These are phyloP conservation scores for Ctenochaetus hawaiiensis DNA, from an alignment of 2,797 vertebrate genomes.

Conservation along the genomic window DNA sequence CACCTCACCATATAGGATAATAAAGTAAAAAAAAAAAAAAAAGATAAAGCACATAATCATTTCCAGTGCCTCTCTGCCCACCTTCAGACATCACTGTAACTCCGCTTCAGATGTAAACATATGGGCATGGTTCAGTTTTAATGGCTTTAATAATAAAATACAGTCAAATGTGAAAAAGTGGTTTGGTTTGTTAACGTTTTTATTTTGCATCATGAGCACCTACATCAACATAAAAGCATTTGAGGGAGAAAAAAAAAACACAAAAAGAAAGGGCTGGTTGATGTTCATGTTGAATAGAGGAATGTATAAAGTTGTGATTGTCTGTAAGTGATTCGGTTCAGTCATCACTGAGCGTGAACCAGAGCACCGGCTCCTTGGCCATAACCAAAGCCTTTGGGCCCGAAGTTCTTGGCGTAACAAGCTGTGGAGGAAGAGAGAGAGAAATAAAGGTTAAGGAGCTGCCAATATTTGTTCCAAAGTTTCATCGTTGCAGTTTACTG, in stretches of 20 bases:
- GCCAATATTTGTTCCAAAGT: neutral
- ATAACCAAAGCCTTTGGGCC: slow-evolving; percentile 96
- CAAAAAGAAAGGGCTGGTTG: neutral
- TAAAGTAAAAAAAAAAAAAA: slow-evolving; percentile 34
- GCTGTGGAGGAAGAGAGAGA: slow-evolving; percentile 77
- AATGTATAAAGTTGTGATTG: slow-evolving; percentile 16
- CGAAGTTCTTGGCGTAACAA: slow-evolving; percentile 97
- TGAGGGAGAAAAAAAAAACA: neutral
- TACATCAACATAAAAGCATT: slow-evolving; percentile 1
- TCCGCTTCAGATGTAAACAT: slow-evolving; percentile 86
- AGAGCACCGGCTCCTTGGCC: slow-evolving; percentile 96
- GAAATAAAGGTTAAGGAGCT: neutral
- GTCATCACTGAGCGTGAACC: slow-evolving; percentile 90
- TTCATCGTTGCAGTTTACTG: too few species aligned
- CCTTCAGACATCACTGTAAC: slow-evolving; percentile 83
- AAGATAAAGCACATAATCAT: slow-evolving; percentile 83
- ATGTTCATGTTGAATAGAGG: neutral
- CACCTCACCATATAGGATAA: slow-evolving; percentile 59
- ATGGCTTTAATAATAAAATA: slow-evolving; percentile 89
- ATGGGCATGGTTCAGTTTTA: slow-evolving; percentile 89
- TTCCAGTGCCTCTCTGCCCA: slow-evolving; percentile 84
- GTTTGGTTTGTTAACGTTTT: slow-evolving; percentile 31
- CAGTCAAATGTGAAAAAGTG: slow-evolving; percentile 73
- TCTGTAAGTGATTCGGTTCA: neutral
- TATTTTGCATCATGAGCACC: slow-evolving; percentile 46